Conservation (phyloP, 1,140 invertebrate species). For the Drosophila ananassae region DNA sequence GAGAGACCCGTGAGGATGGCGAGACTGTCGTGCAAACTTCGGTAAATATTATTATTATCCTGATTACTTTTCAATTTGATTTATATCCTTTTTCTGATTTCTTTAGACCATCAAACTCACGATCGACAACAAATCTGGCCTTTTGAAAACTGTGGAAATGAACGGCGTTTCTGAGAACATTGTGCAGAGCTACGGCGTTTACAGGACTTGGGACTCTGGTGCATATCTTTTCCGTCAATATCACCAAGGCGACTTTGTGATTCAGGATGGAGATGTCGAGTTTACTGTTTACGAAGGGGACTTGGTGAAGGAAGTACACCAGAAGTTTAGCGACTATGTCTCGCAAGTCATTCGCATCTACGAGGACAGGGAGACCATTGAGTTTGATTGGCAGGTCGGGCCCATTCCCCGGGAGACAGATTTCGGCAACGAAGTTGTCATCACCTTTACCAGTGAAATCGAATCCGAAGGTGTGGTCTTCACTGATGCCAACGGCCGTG, state of each 20-base stretch:
- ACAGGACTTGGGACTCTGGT: constrained; percentile 90
- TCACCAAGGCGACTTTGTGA: constrained; percentile 60
- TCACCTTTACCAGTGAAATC: constrained; percentile 88
- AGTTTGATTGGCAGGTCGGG: constrained; percentile 97
- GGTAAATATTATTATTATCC: constrained; percentile 25
- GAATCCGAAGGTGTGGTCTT: constrained; percentile 90
- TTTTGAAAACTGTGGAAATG: constrained; percentile 85
- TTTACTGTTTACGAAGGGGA: constrained; percentile 86
- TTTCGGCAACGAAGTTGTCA: constrained; percentile 93
- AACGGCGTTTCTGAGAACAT: constrained; percentile 77
- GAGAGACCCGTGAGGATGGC: background rate
- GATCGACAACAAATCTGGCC: constrained; percentile 74
- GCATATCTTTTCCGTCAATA: constrained; percentile 95
- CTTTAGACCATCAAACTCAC: constrained; percentile 49
- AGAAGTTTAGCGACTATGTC: constrained; percentile 90
- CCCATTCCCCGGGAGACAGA: constrained; percentile 93
- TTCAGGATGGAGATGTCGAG: constrained; percentile 84
- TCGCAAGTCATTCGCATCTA: constrained; percentile 93
- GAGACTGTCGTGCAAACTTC: constrained; percentile 57
- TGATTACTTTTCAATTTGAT: background rate
- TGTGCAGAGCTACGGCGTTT: constrained; percentile 90
- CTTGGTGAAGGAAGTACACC: constrained; percentile 93
- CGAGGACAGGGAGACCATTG: constrained; percentile 87
- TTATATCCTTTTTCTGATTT: background rate
- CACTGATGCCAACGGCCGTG: constrained; percentile 97